Percentiles rank a stretch among this genome's conserved stretches.
phyloP scores from a whole-genome alignment of 2,888 invertebrate species.

The Ypsolopha sequella region DNA sequence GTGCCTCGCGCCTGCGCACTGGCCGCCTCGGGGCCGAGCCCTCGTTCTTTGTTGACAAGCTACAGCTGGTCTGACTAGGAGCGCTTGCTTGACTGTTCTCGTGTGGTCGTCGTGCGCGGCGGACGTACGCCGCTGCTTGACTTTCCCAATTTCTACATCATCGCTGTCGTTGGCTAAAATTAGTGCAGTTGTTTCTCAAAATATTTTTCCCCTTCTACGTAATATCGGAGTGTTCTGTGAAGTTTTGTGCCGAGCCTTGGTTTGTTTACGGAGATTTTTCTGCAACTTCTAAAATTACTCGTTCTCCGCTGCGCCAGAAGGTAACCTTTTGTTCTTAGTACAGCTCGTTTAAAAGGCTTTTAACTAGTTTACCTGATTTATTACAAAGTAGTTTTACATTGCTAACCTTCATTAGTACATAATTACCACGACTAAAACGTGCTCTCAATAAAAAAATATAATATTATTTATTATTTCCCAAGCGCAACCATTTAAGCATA shows the following conservation, averaged over 20 bases:
- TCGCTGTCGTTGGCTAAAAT: constrained; percentile 43
- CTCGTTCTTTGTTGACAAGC: constrained; percentile 67
- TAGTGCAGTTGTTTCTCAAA: constrained; percentile 45
- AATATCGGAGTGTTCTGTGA: constrained; percentile 39
- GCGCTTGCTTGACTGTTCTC: constrained; percentile 7
- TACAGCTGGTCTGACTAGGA: constrained; percentile 9
- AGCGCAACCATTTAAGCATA: too few relatives aligned
- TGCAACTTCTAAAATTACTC: constrained; percentile 45
- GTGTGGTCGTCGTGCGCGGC: constrained; percentile 33
- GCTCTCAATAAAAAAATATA: too few relatives aligned
- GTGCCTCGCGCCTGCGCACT: constrained; percentile 48
- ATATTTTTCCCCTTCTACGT: constrained; percentile 31
- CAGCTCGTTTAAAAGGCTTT: not conserved
- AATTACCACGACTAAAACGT: too few relatives aligned
- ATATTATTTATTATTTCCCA: too few relatives aligned
- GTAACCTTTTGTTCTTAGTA: constrained; percentile 32
- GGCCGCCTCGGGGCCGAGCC: constrained; percentile 33
- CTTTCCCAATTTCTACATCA: constrained; percentile 19
- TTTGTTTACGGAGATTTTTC: constrained; percentile 23
- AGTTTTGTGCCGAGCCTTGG: constrained; percentile 29
- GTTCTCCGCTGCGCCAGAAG: constrained; percentile 49
- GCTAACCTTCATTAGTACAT: too few relatives aligned
- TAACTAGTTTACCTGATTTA: not conserved
- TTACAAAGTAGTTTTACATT: not conserved
- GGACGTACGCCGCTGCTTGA: constrained; percentile 23